Conservation (phyloP, 2,113 vertebrate genomes). For the Nyctibius bracteatus region DNA sequence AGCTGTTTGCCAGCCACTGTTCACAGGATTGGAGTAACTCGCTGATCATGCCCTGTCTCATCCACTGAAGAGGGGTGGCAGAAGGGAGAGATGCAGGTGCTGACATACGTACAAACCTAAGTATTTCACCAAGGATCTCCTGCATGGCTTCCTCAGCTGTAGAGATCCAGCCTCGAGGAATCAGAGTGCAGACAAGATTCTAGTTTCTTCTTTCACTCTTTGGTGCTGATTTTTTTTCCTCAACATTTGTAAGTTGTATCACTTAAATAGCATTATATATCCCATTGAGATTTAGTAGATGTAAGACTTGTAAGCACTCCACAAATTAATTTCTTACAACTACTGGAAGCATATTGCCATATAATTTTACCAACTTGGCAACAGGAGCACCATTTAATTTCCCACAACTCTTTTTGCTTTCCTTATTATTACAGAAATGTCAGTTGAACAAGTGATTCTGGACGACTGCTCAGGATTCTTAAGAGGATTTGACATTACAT, state of each 20-base stretch:
- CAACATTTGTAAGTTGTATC: slow-evolving; percentile 34
- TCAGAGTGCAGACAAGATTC: not conserved
- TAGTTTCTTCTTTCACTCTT: not conserved
- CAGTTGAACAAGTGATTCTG: slow-evolving; percentile 55
- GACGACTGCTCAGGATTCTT: slow-evolving; percentile 34
- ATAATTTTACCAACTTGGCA: slow-evolving; percentile 66
- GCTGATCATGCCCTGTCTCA: rapidly evolving
- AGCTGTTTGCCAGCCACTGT: not conserved
- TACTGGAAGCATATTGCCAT: slow-evolving; percentile 61
- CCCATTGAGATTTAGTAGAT: slow-evolving; percentile 55
- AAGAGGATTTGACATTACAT: slow-evolving; percentile 55
- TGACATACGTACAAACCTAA: rapidly evolving
- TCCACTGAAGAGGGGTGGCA: not conserved
- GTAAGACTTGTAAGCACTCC: slow-evolving; percentile 58
- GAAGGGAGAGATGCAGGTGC: not conserved
- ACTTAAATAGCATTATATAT: slow-evolving; percentile 56
- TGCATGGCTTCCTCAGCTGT: not conserved
- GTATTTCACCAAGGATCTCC: not conserved
- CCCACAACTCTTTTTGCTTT: slow-evolving; percentile 60
- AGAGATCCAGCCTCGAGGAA: not conserved
- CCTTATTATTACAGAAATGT: slow-evolving; percentile 56
- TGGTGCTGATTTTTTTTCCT: slow-evolving; percentile 5
- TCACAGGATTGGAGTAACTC: not conserved
- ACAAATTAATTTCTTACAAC: slow-evolving; percentile 67
- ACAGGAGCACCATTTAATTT: slow-evolving; percentile 45